Conservation (phyloP, 2,888 invertebrate species). For the Spilosoma lubricipeda region DNA sequence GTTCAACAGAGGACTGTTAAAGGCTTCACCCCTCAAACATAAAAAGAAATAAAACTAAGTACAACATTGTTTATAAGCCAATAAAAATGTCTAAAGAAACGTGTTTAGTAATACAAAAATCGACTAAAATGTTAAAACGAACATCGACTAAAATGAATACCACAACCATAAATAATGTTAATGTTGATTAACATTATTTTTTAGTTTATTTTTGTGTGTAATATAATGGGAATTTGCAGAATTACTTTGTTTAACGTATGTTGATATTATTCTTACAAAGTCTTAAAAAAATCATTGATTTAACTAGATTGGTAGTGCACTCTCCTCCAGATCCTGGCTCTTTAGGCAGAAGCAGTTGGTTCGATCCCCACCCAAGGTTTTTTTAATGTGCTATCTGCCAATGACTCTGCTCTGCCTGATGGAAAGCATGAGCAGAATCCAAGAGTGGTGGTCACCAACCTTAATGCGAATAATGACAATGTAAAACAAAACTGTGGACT, state of each 20-base stretch:
- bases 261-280: neutral
- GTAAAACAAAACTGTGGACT: no score
- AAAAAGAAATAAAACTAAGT: neutral
- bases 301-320: no score
- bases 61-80: neutral
- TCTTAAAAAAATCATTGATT: no score
- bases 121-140: constrained; percentile 8
- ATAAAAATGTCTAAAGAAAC: constrained; percentile 32
- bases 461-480: no score
- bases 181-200: constrained; percentile 7
- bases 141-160: constrained; percentile 16
- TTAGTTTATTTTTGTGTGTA: neutral
- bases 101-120: constrained; percentile 12
- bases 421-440: no score
- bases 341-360: neutral
- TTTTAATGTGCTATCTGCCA: no score
- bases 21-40: no score
- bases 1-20: no score
- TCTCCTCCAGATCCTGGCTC: no score
- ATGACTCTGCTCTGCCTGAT: no score
- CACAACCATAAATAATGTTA: constrained; percentile 19
- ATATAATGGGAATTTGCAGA: neutral
- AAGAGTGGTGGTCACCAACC: no score
- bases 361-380: no score
- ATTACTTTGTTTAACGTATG: neutral